Percentiles rank a stretch among this genome's conserved stretches.
Conservation (phyloP, 1,140 invertebrate species). For the Polypedilum vanderplanki region DNA sequence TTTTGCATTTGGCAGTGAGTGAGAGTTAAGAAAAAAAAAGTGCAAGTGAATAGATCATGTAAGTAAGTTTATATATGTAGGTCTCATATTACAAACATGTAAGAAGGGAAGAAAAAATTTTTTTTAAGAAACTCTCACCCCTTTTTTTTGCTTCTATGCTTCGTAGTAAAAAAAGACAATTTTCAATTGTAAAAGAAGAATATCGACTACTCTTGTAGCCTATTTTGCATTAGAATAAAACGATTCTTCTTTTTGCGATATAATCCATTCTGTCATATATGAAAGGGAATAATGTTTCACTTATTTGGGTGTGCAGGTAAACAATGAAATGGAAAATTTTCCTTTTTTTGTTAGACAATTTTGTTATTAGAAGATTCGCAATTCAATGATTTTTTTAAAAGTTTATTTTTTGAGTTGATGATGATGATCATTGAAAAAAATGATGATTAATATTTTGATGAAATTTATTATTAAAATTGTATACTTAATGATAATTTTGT, state of each 20-base stretch:
- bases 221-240: conserved; percentile 27
- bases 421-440: no score
- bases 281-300: conserved; percentile 26
- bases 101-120: background rate
- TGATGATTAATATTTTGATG: no score
- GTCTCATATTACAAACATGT: background rate
- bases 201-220: background rate
- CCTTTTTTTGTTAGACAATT: no score
- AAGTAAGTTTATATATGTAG: background rate
- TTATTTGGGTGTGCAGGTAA: conserved; percentile 16
- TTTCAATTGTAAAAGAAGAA: background rate
- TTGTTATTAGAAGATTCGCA: no score
- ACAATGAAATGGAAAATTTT: background rate
- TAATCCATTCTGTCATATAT: no score
- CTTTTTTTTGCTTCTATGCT: background rate
- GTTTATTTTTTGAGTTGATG: no score
- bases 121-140: background rate
- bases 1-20: background rate
- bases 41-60: conserved; percentile 27
- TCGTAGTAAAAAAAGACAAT: background rate
- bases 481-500: no score
- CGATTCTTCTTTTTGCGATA: background rate
- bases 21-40: background rate
- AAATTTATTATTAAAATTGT: no score
- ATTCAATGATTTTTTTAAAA: no score